Conservation (phyloP, 2,797 vertebrate species). For the Molossus molossus region DNA sequence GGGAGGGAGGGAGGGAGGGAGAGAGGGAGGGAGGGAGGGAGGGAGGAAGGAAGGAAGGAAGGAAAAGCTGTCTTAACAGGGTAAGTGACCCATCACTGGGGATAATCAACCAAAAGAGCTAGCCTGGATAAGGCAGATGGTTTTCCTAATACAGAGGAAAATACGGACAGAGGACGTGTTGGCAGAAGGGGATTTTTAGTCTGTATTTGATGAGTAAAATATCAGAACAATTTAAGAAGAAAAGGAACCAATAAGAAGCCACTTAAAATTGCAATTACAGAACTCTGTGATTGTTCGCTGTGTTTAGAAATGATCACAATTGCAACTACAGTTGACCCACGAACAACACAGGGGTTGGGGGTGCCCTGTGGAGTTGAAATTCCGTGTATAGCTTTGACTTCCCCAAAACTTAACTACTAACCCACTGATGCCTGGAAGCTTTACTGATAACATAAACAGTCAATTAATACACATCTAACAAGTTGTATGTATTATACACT, state of each 20-base stretch:
- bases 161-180: neutral
- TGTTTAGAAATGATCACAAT: neutral
- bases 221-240: neutral
- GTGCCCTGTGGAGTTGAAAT: neutral
- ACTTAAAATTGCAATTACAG: neutral
- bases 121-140: neutral
- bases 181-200: neutral
- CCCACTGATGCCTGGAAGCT: neutral
- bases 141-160: constrained; percentile 18
- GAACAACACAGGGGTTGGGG: neutral
- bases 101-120: neutral
- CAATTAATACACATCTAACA: neutral
- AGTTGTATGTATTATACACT: neutral
- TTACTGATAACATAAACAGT: neutral
- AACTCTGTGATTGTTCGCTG: neutral
- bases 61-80: neutral
- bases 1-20: neutral
- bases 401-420: neutral
- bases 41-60: no score
- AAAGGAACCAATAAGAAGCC: neutral
- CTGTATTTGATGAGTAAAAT: neutral
- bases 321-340: neutral
- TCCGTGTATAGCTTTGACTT: neutral
- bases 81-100: neutral
- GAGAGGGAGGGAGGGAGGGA: no score